Evolutionary conservation across 1,140 invertebrate genomes (phyloP), one percentile per base, ranked within the genome.

Genomic region (Ruditapes philippinarum): DNA sequence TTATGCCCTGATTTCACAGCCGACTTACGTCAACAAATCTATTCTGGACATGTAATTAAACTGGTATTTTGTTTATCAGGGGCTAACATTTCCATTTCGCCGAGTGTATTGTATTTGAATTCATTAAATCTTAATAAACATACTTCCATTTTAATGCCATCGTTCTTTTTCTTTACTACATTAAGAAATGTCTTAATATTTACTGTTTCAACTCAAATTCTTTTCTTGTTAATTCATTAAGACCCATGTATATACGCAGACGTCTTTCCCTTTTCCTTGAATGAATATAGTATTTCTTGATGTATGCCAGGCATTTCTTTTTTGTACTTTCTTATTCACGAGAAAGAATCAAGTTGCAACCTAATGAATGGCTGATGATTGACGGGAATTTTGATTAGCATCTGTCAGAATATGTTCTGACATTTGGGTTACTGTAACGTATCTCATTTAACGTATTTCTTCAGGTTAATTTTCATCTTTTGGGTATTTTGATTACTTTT

Each of bases 351-450:
- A 36, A 4, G 31, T 51, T 78, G 28, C 45, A 14, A 42, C 4
- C 25, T 74, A 45, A 31, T 45, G 42, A 49, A 74, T 49, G 22
- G 4, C 25, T 49, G 74, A 51, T 54, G 74, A 78, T 78, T 33
- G 74, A 78, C 49, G 31, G 74, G 74, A 51, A 78, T 78, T 78
- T 54, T 78, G 49, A 78, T 78, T 78, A 78, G 45, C 31, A 51
- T 62, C 25, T 62, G 22, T 62, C 57, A 62, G 57, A 25, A 62
- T 62, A 62, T 28, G 3, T 62, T 45, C 14, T 62, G 51, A 28
- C 28, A 28, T 28, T 11, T 28, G 25, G 57, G 57, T 62, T 62
- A 62, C 51, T 54, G 51, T 22, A 54, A 54, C 57, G 22, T 62
- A 62, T 19, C 22, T 9, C 25, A 28, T n/a, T 62, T 28, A 62